Percentiles rank a stretch among this genome's conserved stretches.
Conservation (phyloP, 92 coral and sea anemone species). For the Blastomussa wellsi region DNA sequence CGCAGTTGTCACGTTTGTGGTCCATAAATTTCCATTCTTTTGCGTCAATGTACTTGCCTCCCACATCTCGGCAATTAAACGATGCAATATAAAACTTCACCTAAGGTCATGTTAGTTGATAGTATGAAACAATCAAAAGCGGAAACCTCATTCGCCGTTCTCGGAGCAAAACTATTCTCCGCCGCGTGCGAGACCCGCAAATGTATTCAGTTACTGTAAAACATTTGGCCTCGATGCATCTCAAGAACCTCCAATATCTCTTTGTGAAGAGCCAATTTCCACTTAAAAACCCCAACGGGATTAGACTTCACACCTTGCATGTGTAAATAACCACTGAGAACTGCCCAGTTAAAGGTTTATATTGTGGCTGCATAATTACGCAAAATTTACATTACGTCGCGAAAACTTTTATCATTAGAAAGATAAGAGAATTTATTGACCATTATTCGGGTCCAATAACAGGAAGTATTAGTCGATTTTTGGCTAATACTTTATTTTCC, state of each 20-base stretch:
- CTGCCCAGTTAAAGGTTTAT: not conserved
- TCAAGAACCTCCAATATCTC: conserved; percentile 32
- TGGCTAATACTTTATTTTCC: not conserved
- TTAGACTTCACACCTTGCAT: conserved; percentile 28
- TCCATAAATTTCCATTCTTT: conserved; percentile 4
- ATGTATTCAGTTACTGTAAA: not conserved
- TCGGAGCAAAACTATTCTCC: not conserved
- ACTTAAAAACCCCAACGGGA: conserved; percentile 32
- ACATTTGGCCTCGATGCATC: conserved; percentile 3
- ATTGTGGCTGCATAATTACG: not conserved
- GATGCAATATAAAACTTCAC: conserved; percentile 37
- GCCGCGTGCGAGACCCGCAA: not conserved
- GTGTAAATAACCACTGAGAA: conserved; percentile 23
- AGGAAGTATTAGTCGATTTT: not conserved
- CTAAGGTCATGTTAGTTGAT: conserved; percentile 31
- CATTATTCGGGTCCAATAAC: not conserved
- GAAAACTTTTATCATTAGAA: not conserved
- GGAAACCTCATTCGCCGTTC: not conserved
- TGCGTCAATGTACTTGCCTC: conserved; percentile 1
- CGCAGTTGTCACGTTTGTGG: conserved; percentile 19
- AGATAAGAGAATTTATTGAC: not conserved
- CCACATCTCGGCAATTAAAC: not conserved
- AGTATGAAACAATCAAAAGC: conserved; percentile 17
- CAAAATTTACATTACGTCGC: conserved; percentile 37
- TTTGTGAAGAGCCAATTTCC: conserved; percentile 7